Base-by-base conservation (phyloP, 2,888 invertebrate genomes). In the Octonoba sinensis region DNA sequence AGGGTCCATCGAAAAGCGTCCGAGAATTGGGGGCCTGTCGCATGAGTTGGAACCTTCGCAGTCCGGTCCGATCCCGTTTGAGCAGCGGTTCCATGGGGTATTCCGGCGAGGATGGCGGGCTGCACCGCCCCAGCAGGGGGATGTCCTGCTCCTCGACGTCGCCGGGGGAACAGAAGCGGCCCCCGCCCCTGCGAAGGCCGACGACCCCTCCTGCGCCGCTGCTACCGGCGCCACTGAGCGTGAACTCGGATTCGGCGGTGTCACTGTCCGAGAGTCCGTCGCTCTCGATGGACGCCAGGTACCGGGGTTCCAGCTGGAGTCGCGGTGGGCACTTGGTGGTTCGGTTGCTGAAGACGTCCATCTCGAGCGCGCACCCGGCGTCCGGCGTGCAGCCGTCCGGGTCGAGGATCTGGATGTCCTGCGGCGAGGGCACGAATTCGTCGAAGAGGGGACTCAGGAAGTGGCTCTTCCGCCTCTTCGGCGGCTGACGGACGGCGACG, bases 231-330 rank as follows among this genome's bases (percentile, higher is more conserved):
- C 49, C 49, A 27, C 47, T 49, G 24, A 46, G 13, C 27, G 70
- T 82, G 56, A 72, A 75, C 60, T 65, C 66, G 44, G 83, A 73
- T 56, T 73, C 82, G 20, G 65, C 73, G 1, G 66, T 72, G 67
- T 78, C 78, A 16, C 65, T 72, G 82, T 84, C 84, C 65, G 74
- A 77, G 66, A 82, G 73, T 60, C 85, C 85, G 77, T 86, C 85
- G 75, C 85, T 85, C 77, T 86, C 86, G 59, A 85, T 83, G 62
- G 86, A 86, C 57, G 86, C 85, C 66, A 86, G 83, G 75, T 83
- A 78, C 60, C 77, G 70, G 65, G 84, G 82, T 57, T 82, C 83
- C 57, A 84, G 54, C 75, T 82, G 84, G 54, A 85, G 81, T 51
- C 84, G 64, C 57, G 65, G 75, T 24, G 81, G 84, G 66, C 82